phyloP scores from a whole-genome alignment of 2,888 invertebrate species.

The Podotricha telesiphe region DNA sequence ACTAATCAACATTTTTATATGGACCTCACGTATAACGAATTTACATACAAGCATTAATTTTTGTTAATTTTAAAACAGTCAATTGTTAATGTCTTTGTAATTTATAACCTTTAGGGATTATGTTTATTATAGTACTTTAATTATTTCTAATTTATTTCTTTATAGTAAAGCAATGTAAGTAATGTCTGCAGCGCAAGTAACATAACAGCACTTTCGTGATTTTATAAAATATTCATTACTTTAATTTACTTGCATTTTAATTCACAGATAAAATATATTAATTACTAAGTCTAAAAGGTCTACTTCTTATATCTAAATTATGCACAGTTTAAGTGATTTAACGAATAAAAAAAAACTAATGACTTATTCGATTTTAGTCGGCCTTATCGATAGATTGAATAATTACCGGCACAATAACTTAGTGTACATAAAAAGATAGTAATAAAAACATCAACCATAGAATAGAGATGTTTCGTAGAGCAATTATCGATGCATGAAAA shows the following conservation, averaged over 20 bases:
- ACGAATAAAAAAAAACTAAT: too few species aligned
- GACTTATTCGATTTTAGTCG: too few species aligned
- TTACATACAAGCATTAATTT: conserved; percentile 41
- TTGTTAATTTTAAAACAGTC: conserved; percentile 36
- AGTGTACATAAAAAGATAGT: background rate
- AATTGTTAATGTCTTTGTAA: conserved; percentile 30
- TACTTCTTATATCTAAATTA: background rate
- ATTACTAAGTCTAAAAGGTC: too few species aligned
- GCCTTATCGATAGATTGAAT: background rate
- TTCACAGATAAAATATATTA: too few species aligned
- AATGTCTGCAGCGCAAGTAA: background rate
- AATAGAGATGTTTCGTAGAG: conserved; percentile 18
- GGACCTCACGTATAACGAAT: conserved; percentile 35
- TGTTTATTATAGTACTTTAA: conserved; percentile 21
- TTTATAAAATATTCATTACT: background rate
- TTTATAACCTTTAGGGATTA: conserved; percentile 20
- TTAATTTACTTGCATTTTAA: background rate
- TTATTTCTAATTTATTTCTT: background rate
- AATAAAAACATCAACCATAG: background rate
- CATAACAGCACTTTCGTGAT: background rate
- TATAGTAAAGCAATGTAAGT: background rate
- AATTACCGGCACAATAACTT: background rate
- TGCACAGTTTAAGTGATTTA: background rate
- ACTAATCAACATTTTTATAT: conserved; percentile 31
- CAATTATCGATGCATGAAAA: conserved; percentile 42